Conservation (phyloP, 2,797 vertebrate species). For the Sparus aurata region DNA sequence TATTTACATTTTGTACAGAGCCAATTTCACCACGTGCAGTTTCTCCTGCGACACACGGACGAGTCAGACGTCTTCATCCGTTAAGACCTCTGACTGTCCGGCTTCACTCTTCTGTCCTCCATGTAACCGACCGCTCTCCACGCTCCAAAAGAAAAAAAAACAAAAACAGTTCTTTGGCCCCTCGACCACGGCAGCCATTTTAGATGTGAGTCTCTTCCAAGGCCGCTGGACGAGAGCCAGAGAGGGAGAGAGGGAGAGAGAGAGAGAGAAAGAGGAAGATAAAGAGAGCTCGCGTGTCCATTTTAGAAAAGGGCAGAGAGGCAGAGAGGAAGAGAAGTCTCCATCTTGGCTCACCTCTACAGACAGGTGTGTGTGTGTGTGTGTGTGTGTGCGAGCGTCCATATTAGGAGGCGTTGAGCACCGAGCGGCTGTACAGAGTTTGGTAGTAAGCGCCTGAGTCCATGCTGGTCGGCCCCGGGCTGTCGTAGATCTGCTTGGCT, state of each 20-base stretch:
- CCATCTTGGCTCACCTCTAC: constrained; percentile 61
- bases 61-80: constrained; percentile 36
- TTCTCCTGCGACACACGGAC: constrained; percentile 11
- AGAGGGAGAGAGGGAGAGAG: constrained; percentile 24
- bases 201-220: constrained; percentile 56
- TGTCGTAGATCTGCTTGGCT: constrained; percentile 88
- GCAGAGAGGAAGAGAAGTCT: constrained; percentile 45
- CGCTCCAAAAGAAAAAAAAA: constrained; percentile 15
- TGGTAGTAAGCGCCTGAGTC: constrained; percentile 90
- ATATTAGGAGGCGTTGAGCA: constrained; percentile 91
- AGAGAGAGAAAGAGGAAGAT: constrained; percentile 41
- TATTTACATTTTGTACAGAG: constrained; percentile 87
- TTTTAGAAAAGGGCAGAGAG: constrained; percentile 53
- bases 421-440: constrained; percentile 91
- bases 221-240: constrained; percentile 54
- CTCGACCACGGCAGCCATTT: constrained; percentile 58
- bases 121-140: constrained; percentile 56
- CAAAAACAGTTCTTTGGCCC: constrained; percentile 43
- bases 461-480: constrained; percentile 77
- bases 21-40: constrained; percentile 22
- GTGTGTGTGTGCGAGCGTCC: constrained; percentile 8
- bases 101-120: constrained; percentile 29
- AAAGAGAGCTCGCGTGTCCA: constrained; percentile 65
- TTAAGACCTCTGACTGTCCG: constrained; percentile 6
- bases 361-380: constrained; percentile 33